Evolutionary conservation across 2,888 invertebrate species (phyloP), one percentile per base, ranked within the genome.

Genomic region (Andrena marginata): DNA sequence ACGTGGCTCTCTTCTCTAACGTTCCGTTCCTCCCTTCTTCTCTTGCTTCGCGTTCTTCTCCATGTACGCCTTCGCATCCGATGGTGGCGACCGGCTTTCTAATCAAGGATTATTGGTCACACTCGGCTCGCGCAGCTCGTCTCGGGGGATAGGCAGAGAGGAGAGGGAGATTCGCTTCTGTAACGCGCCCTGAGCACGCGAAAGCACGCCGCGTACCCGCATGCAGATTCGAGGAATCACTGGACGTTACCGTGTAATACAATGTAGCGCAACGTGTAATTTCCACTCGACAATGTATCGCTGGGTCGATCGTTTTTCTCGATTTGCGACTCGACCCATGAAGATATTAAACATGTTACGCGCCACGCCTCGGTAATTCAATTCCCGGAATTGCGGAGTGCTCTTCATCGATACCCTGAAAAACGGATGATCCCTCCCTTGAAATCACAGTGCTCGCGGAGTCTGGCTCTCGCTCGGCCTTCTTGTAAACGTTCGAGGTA

Each of bases 101-200:
- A 91, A 91, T 91, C 90, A 92, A 91, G 91, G 86, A 90, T 91
- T 91, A 90, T 91, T 91, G 92, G 92, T 91, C 92, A 91, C 91
- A 91, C 89, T 89, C 80, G 82, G 68, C 67, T 79, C 64, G 23
- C 56, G 56, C 20, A 56, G 56, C 23, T 13, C 20, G 65, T 31
- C 69, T 69, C 62, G 33, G 73, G 69, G 75, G 65, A 63, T 59
- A 23, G 77, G 79, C 51, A 60, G 74, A 48, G 42, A 48, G 49
- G 51, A 49, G 23, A 23, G 16, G 16, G 42, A 6, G 64, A 33
- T 8, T 4, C 5, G 23, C 67, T 72, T 59, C 42, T 76, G 62
- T 51, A 62, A 69, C 71, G 35, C 29, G 48, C 10, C 7, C 33
- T 3, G 20, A 23, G 2, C 35, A 70, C 63, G 77, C 69, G 63